Percentiles rank a stretch among this genome's conserved stretches.
These are phyloP conservation scores for Popillia japonica DNA, from an alignment of 1,140 invertebrate genomes.

Conservation along the genomic window DNA sequence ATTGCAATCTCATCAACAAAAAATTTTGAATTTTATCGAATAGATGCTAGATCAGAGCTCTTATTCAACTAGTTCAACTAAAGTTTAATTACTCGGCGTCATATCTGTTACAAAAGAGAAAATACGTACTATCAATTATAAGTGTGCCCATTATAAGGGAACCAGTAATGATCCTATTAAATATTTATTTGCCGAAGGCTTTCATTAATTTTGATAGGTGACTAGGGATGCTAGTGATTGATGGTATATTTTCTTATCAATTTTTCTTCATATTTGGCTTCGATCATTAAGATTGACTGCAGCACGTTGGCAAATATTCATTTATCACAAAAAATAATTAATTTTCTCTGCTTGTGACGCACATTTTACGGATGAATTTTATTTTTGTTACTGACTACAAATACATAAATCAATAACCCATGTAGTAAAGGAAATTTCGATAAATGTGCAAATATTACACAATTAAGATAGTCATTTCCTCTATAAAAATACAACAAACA, in stretches of 20 bases:
- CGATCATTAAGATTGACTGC: not conserved
- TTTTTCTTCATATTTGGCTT: not conserved
- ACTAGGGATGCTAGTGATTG: not conserved
- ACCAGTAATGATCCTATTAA: not conserved
- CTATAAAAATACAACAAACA: no score
- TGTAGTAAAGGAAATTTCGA: not conserved
- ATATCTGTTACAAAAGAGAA: no score
- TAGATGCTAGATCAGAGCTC: no score
- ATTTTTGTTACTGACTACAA: not conserved
- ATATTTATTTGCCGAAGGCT: constrained; percentile 5
- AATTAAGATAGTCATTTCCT: no score
- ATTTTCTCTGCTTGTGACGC: not conserved
- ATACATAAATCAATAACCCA: not conserved
- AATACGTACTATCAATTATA: no score
- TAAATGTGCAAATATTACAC: not conserved
- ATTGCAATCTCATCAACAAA: no score
- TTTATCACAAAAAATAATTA: constrained; percentile 16
- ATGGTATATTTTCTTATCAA: not conserved
- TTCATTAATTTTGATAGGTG: not conserved
- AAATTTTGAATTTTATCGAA: no score
- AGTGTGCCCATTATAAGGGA: no score
- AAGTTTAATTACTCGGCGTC: no score
- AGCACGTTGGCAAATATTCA: not conserved
- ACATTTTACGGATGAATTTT: not conserved
- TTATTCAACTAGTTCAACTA: no score